Evolutionary conservation across 2,797 vertebrate species (phyloP).

Genomic region (Dendrocincla tyrannina): DNA sequence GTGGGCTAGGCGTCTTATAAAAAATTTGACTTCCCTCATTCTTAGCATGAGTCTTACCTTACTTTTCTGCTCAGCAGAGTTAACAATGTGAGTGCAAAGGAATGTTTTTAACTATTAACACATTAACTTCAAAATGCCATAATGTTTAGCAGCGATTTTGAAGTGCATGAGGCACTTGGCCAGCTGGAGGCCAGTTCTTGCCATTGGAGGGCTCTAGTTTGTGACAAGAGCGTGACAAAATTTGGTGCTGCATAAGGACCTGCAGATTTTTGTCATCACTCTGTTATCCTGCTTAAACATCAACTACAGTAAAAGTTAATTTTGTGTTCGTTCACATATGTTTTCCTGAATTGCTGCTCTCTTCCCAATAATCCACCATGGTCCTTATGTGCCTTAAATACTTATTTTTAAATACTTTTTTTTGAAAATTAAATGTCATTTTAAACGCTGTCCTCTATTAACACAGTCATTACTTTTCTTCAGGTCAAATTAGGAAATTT

Average conservation of each 20-base stretch:
- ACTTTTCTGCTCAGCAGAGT: neutral
- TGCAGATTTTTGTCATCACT: neutral
- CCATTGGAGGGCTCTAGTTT: neutral
- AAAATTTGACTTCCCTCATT: neutral
- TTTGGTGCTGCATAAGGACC: neutral
- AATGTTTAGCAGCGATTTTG: neutral
- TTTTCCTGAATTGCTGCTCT: neutral
- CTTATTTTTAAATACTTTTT: neutral
- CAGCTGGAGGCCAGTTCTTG: neutral
- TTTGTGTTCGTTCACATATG: neutral
- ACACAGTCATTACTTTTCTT: constrained; percentile 7
- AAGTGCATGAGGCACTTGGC: neutral
- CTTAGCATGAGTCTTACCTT: neutral
- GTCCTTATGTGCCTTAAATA: neutral
- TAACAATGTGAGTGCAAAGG: neutral
- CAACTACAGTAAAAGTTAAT: neutral
- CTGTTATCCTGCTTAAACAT: neutral
- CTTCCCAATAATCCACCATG: neutral
- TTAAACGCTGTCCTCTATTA: neutral
- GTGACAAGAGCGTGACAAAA: neutral
- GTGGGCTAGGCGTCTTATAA: neutral
- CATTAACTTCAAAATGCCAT: neutral
- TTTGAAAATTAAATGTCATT: neutral
- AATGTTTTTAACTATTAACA: neutral
- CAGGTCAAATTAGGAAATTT: constrained; percentile 84